phyloP scores from a whole-genome alignment of 2,888 invertebrate species.

The Spicauda simplicius region DNA sequence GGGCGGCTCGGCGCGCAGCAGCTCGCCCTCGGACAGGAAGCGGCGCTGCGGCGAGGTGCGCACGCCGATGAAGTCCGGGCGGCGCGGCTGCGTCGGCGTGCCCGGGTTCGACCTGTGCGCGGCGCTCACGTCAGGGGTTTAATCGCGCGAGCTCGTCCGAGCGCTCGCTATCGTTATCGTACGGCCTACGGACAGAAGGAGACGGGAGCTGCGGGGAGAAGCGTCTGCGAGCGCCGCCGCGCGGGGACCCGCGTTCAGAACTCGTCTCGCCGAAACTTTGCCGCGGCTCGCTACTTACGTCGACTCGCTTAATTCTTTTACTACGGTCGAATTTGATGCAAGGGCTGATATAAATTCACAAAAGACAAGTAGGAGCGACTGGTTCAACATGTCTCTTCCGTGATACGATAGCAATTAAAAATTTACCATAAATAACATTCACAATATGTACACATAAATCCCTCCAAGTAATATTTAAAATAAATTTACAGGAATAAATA shows the following conservation, averaged over 20 bases:
- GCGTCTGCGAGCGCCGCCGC: constrained; percentile 66
- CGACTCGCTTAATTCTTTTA: neutral
- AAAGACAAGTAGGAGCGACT: constrained; percentile 13
- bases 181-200: constrained; percentile 85
- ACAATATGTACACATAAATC: neutral
- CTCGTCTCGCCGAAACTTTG: constrained; percentile 33
- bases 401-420: no score
- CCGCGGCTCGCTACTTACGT: neutral
- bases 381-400: constrained; percentile 39
- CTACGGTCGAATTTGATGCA: neutral
- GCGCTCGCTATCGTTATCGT: constrained; percentile 83
- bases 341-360: neutral
- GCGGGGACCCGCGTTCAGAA: constrained; percentile 63
- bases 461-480: neutral
- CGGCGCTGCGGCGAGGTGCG: constrained; percentile 89
- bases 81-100: constrained; percentile 94
- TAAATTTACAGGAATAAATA: neutral
- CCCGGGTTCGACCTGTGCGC: constrained; percentile 95
- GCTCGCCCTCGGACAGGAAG: constrained; percentile 93
- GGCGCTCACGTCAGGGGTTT: constrained; percentile 81
- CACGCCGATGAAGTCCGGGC: constrained; percentile 95
- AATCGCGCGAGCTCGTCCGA: constrained; percentile 84
- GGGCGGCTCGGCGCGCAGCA: constrained; percentile 87
- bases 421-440: no score
- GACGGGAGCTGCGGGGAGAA: constrained; percentile 83